These are phyloP conservation scores for Danio jaintianensis DNA, from an alignment of 2,797 vertebrate genomes.

Conservation along the genomic window DNA sequence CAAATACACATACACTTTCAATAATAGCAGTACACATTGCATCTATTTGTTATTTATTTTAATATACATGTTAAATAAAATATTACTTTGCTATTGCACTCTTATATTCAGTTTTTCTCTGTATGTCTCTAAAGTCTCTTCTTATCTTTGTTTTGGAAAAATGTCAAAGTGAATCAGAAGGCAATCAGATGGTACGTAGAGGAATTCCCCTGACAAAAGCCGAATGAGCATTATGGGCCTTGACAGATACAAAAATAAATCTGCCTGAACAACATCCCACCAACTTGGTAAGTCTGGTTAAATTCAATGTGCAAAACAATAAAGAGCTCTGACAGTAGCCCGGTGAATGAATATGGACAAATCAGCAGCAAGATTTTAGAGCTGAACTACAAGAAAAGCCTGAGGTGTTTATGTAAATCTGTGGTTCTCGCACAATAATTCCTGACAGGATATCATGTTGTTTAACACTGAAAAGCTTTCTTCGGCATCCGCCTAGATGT, in stretches of 20 bases:
- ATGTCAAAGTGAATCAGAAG: slow-evolving; percentile 74
- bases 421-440: no score
- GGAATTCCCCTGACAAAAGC: slow-evolving; percentile 75
- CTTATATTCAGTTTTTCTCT: slow-evolving; percentile 8
- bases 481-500: no score
- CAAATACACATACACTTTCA: no score
- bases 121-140: slow-evolving; percentile 1
- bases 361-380: slow-evolving; percentile 48
- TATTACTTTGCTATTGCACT: not conserved
- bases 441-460: no score
- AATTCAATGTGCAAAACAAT: slow-evolving; percentile 71
- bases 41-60: not conserved
- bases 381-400: slow-evolving; percentile 44
- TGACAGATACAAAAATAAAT: slow-evolving; percentile 80
- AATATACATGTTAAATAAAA: not conserved
- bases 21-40: not conserved
- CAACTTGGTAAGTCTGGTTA: slow-evolving; percentile 76
- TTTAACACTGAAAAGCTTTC: no score
- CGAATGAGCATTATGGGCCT: slow-evolving; percentile 72
- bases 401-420: not conserved
- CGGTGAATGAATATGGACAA: slow-evolving; percentile 66
- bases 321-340: slow-evolving; percentile 76
- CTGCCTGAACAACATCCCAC: slow-evolving; percentile 81
- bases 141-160: slow-evolving; percentile 45
- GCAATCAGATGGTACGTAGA: slow-evolving; percentile 69